Percentiles rank a stretch among this genome's conserved stretches.
These are phyloP conservation scores for Myzus persicae DNA, from an alignment of 1,140 invertebrate species.

Conservation along the genomic window DNA sequence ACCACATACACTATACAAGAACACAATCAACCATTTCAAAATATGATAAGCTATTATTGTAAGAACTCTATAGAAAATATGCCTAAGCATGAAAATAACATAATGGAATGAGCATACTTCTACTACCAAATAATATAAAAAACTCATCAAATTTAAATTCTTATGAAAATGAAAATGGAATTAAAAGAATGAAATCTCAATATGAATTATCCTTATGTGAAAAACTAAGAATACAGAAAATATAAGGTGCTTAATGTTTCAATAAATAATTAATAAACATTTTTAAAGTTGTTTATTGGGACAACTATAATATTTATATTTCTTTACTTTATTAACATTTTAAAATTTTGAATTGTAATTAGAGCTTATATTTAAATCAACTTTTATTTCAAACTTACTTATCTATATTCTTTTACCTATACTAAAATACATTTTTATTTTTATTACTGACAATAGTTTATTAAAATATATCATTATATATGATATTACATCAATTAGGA, in stretches of 20 bases:
- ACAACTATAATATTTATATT: neutral
- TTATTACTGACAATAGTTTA: neutral
- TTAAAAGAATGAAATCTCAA: neutral
- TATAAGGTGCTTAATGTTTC: neutral
- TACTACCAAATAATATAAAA: neutral
- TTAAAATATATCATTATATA: too few species aligned
- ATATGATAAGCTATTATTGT: too few species aligned
- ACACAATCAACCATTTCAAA: neutral
- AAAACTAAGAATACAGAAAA: neutral
- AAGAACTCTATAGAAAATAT: neutral
- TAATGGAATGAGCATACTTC: too few species aligned
- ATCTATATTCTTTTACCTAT: neutral
- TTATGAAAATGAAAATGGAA: neutral
- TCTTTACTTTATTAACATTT: too few species aligned
- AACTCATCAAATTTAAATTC: neutral
- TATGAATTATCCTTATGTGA: neutral
- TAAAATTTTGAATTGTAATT: neutral
- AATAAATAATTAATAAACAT: too few species aligned
- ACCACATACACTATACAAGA: neutral
- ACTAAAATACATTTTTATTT: neutral
- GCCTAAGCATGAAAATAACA: neutral
- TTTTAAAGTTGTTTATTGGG: neutral
- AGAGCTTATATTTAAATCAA: neutral
- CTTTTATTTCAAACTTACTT: too few species aligned
- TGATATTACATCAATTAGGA: too few species aligned